Evolutionary conservation across 2,888 invertebrate genomes (phyloP).

Genomic region (Xestobium rufovillosum): DNA sequence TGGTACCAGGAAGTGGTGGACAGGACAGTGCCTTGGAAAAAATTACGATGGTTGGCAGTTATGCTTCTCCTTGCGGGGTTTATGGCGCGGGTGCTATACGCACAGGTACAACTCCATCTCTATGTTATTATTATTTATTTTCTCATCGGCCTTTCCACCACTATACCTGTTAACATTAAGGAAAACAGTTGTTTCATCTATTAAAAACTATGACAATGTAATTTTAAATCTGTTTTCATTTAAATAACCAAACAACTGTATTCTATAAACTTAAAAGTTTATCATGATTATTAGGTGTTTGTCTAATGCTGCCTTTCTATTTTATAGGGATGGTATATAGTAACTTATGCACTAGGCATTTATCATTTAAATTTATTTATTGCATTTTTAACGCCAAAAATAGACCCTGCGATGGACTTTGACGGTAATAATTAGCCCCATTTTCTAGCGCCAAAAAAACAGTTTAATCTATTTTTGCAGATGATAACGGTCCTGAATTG

Average conservation of each 20-base stretch:
- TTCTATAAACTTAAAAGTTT: no score
- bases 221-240: slow-evolving; percentile 8
- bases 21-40: slow-evolving; percentile 44
- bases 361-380: slow-evolving; percentile 99
- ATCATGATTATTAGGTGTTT: no score
- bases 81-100: slow-evolving; percentile 42
- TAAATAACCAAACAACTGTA: no score
- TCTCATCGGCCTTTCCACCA: slow-evolving; percentile 24
- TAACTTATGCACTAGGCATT: slow-evolving; percentile 98
- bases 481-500: slow-evolving; percentile 82
- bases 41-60: slow-evolving; percentile 41
- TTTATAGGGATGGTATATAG: slow-evolving; percentile 97
- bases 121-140: slow-evolving; percentile 7
- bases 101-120: slow-evolving; percentile 37
- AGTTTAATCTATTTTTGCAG: slow-evolving; percentile 45
- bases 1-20: slow-evolving; percentile 47
- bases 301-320: slow-evolving; percentile 18
- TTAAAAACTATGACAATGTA: not conserved
- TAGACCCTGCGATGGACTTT: slow-evolving; percentile 94
- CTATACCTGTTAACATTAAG: slow-evolving; percentile 17
- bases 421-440: slow-evolving; percentile 71
- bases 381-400: slow-evolving; percentile 98
- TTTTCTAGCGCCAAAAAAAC: slow-evolving; percentile 5
- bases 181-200: slow-evolving; percentile 7
- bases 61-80: slow-evolving; percentile 40